Conservation (phyloP, 2,113 vertebrate genomes). For the Rana temporaria region DNA sequence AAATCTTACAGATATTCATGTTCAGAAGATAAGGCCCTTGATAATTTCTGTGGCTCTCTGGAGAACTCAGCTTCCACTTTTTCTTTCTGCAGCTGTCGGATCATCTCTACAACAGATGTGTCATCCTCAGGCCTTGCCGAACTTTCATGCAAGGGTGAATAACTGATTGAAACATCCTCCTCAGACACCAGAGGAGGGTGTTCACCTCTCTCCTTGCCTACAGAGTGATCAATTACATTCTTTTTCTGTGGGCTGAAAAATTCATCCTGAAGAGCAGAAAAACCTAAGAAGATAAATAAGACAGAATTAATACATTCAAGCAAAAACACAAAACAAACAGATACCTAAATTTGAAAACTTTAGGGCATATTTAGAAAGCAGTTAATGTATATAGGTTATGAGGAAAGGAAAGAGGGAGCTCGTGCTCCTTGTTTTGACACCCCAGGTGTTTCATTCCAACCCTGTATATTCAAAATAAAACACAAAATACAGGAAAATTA, state of each 20-base stretch:
- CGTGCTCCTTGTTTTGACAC: too few species aligned
- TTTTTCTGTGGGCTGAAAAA: constrained; percentile 74
- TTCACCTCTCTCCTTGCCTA: constrained; percentile 65
- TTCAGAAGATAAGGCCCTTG: constrained; percentile 62
- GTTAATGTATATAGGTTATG: too few species aligned
- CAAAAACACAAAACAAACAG: too few species aligned
- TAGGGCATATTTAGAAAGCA: too few species aligned
- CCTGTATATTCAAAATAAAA: too few species aligned
- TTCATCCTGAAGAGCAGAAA: constrained; percentile 90
- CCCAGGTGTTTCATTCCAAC: too few species aligned
- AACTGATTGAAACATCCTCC: constrained; percentile 86
- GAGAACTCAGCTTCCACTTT: constrained; percentile 79
- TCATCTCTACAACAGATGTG: constrained; percentile 71
- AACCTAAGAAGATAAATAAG: constrained; percentile 70
- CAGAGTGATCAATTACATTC: constrained; percentile 67
- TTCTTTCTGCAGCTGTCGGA: constrained; percentile 80
- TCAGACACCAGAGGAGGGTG: constrained; percentile 87
- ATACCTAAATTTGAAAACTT: too few species aligned
- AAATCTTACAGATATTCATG: constrained; percentile 72
- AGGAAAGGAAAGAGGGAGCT: too few species aligned
- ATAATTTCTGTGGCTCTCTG: constrained; percentile 69
- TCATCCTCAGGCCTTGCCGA: constrained; percentile 80
- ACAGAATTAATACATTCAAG: background rate
- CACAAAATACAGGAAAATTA: too few species aligned
- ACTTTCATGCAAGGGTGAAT: constrained; percentile 82